Evolutionary conservation across 2,888 invertebrate genomes (phyloP), one percentile per base, ranked within the genome.

Genomic region (Eupithecia exiguata): DNA sequence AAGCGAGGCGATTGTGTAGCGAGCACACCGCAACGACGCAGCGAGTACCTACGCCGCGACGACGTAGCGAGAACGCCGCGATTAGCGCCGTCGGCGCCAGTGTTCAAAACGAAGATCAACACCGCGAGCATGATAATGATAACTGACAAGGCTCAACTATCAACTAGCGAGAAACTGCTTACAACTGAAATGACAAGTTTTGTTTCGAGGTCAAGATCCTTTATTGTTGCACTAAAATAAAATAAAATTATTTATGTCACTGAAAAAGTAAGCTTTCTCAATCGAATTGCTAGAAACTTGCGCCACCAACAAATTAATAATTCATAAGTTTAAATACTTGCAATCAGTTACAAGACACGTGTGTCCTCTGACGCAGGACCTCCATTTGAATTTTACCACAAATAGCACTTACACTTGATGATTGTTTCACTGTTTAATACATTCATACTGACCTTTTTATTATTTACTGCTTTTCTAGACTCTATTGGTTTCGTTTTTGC

Each of bases 321-420:
- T 79, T 79, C 79, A 80, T 80, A 75, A 65, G 67, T 70, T 75
- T 73, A 75, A 77, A 78, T 77, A 78, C 77, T 74, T 72, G 77
- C 75, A 71, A 79, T 80, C 79, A 79, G 78, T 78, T 75, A 77
- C 70, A 68, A 73, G 74, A 35, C 74, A 68, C 75, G 76, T 78
- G 78, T 36, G 72, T 74, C 68, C 74, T 68, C 70, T 72, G 79
- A 76, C 72, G 74, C 58, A 69, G 75, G 74, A 80, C 78, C 72
- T 70, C 40, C 70, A 78, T 80, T 78, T 77, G 75, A 78, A 80
- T 80, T 69, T 77, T 72, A 75, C 72, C 72, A 58, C 75, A 72
- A 75, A 76, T 70, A 71, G 70, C 78, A 80, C 78, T 77, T 75
- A 77, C 35, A 43, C 25, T 66, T 12, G 40, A 66, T 65, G 40